Base-by-base conservation (phyloP, 2,113 vertebrate species). In the Tursiops truncatus region DNA sequence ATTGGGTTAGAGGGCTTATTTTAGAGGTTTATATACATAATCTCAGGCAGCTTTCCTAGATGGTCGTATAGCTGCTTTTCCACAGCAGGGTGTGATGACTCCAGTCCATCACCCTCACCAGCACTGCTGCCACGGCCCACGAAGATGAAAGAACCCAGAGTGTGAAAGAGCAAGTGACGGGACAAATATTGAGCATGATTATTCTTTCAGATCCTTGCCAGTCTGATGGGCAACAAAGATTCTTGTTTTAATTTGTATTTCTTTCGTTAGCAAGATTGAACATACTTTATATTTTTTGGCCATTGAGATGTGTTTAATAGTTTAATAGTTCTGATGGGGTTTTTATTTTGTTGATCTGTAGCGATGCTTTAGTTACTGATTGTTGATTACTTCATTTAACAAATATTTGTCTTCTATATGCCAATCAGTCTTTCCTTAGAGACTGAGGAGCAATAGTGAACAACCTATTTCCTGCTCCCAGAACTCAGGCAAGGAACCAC, bases 271-370 rank as follows among this genome's bases (percentile, higher is more conserved):
- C 44, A 73, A 41, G 71, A 80, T 21, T 73, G 65, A 85, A 70
- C 9, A 6, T 38, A 68, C 26, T 79, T 83, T 50, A 9, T 63
- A 18, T 56, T 38, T 89, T 76, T 89, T 85, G 36, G 56, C 38
- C 31, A 67, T 81, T 62, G 62, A 31, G 44, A 18, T 93, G 62
- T 65, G 5, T 47, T 70, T 79, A 77, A 77, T 82, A 62, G 62
- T 77, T 70, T 71, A 77, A 77, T 81, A 62, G 62, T 71, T 41
- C 33, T 11, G 31, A 3, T 81, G 74, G 56, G 25, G n/a, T 28
- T 91, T 92, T 94, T 50, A 81, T 60, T 56, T 83, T 93, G 25
- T 95, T 53, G 58, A 68, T 90, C 13, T 96, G n/a, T 13, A 41
- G 1, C 5, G 58, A 13, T 47, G 26, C 44, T 73, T 85, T 83